Evolutionary conservation across 2,888 invertebrate genomes (phyloP), one percentile per base, ranked within the genome.

Genomic region (Hypercompe scribonia): DNA sequence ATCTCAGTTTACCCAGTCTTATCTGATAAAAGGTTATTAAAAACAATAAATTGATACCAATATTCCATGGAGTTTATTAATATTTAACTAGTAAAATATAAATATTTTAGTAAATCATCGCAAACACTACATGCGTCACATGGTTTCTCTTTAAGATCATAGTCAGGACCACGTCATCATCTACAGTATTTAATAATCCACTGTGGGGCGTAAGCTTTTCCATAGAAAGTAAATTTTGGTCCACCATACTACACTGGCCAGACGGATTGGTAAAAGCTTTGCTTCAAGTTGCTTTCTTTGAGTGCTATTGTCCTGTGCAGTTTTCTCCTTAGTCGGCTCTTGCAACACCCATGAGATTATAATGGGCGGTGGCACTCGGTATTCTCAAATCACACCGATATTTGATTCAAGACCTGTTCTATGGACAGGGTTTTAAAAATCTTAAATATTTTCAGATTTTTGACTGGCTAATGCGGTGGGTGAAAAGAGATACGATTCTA

Each of bases 381-480:
- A 10, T 42, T 11, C 18, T 42, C 0, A 42, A 42, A 42, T 3
- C 18, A 13, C 42, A 42, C 15, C 3, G 42, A 42, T 0, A 42
- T 15, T 42, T 42, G 42, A 21, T 46, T 24, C 11, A 54, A 24
- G 50, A 54, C n/a, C 4, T n/a, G n/a, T n/a, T n/a, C n/a, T 11
- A 50, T 3, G 50, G 24, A 54, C 1, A 24, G 24, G 24, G 50
- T 4, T 2, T 50, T 46, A 21, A 46, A 50, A 31, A 15, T 1
- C 31, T 61, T 1, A 61, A 8, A 39, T 13, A 31, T 65, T 72
- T 73, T 2, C 97, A 98, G 90, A 99, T 99, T 78, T 99, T 99
- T 92, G 99, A 99, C 86, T 99, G 99, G 99, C 95, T 99, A 71
- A 99, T 99, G 98, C 97, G 97, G 80, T 99, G 99, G 98, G 98